Evolutionary conservation across 2,797 vertebrate genomes (phyloP), one percentile per base, ranked within the genome.

Genomic region (Denticeps clupeoides): DNA sequence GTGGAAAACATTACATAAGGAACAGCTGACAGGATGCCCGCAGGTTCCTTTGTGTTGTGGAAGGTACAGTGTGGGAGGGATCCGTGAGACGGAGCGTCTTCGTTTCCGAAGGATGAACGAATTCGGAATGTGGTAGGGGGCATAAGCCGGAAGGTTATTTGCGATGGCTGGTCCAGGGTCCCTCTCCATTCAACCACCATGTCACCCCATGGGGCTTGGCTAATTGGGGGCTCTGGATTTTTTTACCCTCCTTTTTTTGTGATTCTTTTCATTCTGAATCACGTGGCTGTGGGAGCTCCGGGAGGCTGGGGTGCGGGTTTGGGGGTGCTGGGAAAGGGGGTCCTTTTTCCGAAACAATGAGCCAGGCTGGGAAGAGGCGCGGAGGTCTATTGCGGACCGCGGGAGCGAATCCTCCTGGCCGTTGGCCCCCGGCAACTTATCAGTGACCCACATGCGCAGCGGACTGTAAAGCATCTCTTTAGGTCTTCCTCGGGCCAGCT

Each of bases 201-300:
- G 76, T 79, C 71, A 71, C 81, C 79, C 79, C 77, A 75, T 81
- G 78, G 76, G 75, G 80, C 74, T 80, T 75, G 63, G 74, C 84
- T 87, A 85, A 86, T 87, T 86, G 82, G 78, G 78, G 75, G 73
- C 73, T 77, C 73, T 65, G 68, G 65, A 68, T 73, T 64, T 73
- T 70, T 81, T 79, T 79, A 70, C 75, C 69, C 68, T 57, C 35
- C 8, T 49, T 52, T 45, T 22, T 38, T 16, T 38, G 9, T 48
- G n/a, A n/a, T n/a, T n/a, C n/a, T n/a, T n/a, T n/a, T 68, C 56
- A 72, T 63, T 65, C 74, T 69, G 64, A 64, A 57, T 59, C 45
- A 72, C 58, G 33, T 62, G 73, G 49, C 26, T 51, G 60, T 56
- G 23, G 52, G 31, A 58, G 51, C 51, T 63, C 55, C 52, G 49